Conservation (phyloP, 1,140 invertebrate species). For the Orius laevigatus region DNA sequence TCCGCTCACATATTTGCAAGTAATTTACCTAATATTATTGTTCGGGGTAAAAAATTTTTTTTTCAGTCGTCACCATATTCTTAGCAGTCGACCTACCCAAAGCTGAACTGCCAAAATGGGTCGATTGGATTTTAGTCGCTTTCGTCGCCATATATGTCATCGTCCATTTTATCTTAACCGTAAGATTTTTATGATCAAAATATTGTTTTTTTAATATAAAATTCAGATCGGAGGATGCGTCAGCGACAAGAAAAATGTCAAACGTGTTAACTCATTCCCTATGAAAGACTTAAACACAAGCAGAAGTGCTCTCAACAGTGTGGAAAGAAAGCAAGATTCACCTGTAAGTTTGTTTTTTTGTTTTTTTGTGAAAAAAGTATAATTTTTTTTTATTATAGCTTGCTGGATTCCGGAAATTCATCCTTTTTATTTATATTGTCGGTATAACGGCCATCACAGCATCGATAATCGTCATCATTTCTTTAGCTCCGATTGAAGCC, state of each 20-base stretch:
- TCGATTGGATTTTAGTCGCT: constrained; percentile 69
- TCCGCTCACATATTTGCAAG: constrained; percentile 79
- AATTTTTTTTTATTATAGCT: constrained; percentile 40
- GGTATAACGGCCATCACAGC: constrained; percentile 43
- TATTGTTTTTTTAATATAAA: constrained; percentile 14
- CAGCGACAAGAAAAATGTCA: constrained; percentile 49
- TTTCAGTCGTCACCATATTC: constrained; percentile 82
- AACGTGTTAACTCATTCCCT: constrained; percentile 59
- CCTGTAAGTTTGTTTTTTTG: constrained; percentile 38
- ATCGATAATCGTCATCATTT: constrained; percentile 50
- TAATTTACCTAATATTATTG: constrained; percentile 30
- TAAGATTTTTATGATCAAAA: constrained; percentile 34
- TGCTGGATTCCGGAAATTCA: constrained; percentile 48
- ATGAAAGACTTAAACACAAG: constrained; percentile 61
- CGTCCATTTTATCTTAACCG: constrained; percentile 75
- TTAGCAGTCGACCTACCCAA: constrained; percentile 71
- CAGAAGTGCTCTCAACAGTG: constrained; percentile 32
- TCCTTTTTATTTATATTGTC: constrained; percentile 56
- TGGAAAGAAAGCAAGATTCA: constrained; percentile 50
- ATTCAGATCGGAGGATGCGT: constrained; percentile 51
- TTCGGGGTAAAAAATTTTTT: constrained; percentile 18
- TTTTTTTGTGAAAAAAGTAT: neutral
- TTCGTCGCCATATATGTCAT: constrained; percentile 80
- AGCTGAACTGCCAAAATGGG: constrained; percentile 69
- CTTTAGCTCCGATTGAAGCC: constrained; percentile 54